Percentiles rank a stretch among this genome's conserved stretches.
These are phyloP conservation scores for Lota lota DNA, from an alignment of 2,113 vertebrate genomes.

Conservation along the genomic window DNA sequence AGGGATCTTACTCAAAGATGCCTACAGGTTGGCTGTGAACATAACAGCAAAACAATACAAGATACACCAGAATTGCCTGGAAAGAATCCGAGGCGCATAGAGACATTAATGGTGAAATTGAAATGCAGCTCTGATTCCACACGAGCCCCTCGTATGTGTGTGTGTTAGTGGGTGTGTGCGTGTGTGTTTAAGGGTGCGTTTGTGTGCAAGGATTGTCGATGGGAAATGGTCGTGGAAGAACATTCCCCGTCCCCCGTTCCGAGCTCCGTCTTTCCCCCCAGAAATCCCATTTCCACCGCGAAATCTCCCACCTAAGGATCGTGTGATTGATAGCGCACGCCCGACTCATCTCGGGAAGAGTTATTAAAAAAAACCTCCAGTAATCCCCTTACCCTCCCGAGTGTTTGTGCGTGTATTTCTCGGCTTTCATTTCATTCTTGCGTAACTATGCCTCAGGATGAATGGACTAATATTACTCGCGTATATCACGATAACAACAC, in stretches of 20 bases:
- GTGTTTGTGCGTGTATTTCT: conserved; percentile 65
- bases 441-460: conserved; percentile 56
- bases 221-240: conserved; percentile 33
- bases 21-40: no score
- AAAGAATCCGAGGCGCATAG: neutral
- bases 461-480: conserved; percentile 62
- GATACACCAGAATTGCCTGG: no score
- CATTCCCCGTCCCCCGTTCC: conserved; percentile 1
- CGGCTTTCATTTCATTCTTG: conserved; percentile 55
- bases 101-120: conserved; percentile 14
- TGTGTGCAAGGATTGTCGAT: conserved; percentile 26
- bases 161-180: neutral
- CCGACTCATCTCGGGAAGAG: conserved; percentile 51
- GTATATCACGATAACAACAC: conserved; percentile 45
- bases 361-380: conserved; percentile 62
- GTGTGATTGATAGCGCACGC: conserved; percentile 66
- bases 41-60: no score
- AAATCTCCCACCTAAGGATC: conserved; percentile 53
- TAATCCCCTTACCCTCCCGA: conserved; percentile 58
- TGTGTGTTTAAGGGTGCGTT: conserved; percentile 7
- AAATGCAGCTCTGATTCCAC: conserved; percentile 17
- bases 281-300: conserved; percentile 58
- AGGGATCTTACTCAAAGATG: no score
- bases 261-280: conserved; percentile 9
- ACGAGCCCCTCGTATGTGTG: neutral